Evolutionary conservation across 2,113 vertebrate genomes (phyloP).

Genomic region (Hemibagrus wyckioides): DNA sequence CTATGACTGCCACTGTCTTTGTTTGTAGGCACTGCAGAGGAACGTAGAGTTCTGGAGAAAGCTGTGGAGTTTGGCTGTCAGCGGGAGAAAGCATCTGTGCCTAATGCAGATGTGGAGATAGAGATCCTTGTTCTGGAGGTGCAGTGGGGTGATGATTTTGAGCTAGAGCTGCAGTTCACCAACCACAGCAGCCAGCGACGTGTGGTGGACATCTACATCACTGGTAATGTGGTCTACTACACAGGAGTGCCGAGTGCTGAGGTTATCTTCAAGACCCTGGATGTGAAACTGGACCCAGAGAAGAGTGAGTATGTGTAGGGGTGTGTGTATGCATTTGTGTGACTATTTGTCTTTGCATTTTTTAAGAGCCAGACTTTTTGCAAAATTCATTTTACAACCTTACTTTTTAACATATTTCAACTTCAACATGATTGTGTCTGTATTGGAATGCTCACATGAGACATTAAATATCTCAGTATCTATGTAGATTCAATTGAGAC

Average conservation of each 20-base stretch:
- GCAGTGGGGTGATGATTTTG: conserved; percentile 80
- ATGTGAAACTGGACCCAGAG: conserved; percentile 58
- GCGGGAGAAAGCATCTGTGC: conserved; percentile 60
- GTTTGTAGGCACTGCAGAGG: conserved; percentile 81
- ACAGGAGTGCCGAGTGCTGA: conserved; percentile 85
- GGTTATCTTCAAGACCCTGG: conserved; percentile 77
- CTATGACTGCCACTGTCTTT: neutral
- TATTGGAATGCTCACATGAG: neutral
- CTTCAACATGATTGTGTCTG: neutral
- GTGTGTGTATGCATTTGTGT: neutral
- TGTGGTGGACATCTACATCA: conserved; percentile 77
- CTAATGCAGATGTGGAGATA: conserved; percentile 75
- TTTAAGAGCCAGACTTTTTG: neutral
- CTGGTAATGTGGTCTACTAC: conserved; percentile 85
- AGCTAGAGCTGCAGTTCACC: conserved; percentile 78
- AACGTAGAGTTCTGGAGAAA: conserved; percentile 84
- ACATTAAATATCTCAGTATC: neutral
- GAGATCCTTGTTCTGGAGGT: conserved; percentile 76
- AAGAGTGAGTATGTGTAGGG: conserved; percentile 57
- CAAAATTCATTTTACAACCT: neutral
- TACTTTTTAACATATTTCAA: neutral
- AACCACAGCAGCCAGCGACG: conserved; percentile 75
- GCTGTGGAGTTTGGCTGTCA: conserved; percentile 85
- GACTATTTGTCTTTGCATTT: neutral
- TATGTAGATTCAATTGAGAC: neutral